phyloP scores from a whole-genome alignment of 2,113 vertebrate genomes.

The Larimichthys polyactis region DNA sequence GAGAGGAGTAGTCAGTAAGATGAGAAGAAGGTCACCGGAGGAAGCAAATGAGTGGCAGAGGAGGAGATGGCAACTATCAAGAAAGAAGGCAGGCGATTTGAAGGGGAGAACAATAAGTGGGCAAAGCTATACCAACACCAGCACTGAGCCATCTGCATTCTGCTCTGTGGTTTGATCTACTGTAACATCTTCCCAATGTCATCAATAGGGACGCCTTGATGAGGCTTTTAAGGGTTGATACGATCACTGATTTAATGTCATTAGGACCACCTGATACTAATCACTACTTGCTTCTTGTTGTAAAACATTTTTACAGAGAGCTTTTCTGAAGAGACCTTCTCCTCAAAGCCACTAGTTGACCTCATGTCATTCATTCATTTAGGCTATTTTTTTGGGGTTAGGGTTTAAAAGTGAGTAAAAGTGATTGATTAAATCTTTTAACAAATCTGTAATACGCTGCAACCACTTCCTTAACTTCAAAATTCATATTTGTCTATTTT shows the following conservation, averaged over 20 bases:
- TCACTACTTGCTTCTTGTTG: slow-evolving; percentile 18
- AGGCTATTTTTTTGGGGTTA: not conserved
- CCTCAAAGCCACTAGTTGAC: not conserved
- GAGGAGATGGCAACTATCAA: not conserved
- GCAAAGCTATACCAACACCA: not conserved
- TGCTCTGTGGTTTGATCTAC: slow-evolving; percentile 13
- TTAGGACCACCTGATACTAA: slow-evolving; percentile 21
- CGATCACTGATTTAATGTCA: slow-evolving; percentile 36
- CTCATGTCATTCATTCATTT: not conserved
- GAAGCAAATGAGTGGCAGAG: not conserved
- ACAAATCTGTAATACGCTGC: not conserved
- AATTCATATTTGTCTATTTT: not conserved
- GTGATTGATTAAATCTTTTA: not conserved
- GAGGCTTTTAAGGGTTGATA: slow-evolving; percentile 41
- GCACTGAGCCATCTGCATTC: slow-evolving; percentile 18
- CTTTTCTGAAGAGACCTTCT: not conserved
- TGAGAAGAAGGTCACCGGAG: slow-evolving; percentile 37
- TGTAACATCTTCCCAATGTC: slow-evolving; percentile 7
- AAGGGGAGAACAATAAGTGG: not conserved
- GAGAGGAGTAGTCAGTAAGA: not conserved
- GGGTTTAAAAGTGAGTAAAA: not conserved
- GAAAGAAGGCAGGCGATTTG: not conserved
- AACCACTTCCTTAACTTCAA: not conserved
- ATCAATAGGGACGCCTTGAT: slow-evolving; percentile 32
- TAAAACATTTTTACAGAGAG: slow-evolving; percentile 6